These are phyloP conservation scores for Arctopsyche grandis DNA, from an alignment of 1,140 invertebrate genomes.

Conservation along the genomic window DNA sequence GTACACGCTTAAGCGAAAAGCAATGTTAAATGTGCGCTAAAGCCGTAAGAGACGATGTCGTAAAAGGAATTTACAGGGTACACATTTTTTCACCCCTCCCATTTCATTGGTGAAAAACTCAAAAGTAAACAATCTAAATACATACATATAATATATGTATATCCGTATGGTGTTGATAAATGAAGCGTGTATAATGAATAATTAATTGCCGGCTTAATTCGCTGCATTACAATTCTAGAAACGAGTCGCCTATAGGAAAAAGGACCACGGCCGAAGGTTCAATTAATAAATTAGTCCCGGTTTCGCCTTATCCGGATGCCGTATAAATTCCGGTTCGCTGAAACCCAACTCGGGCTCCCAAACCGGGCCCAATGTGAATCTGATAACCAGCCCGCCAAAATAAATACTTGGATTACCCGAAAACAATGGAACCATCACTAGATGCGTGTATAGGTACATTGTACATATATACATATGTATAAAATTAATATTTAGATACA, in stretches of 20 bases:
- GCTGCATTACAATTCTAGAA: background rate
- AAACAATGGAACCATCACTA: too few relatives aligned
- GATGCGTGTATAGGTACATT: background rate
- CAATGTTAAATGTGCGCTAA: too few relatives aligned
- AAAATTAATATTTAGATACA: background rate
- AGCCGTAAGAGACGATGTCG: too few relatives aligned
- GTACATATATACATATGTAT: background rate
- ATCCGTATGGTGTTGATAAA: background rate
- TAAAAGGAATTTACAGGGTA: too few relatives aligned
- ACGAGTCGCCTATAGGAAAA: background rate
- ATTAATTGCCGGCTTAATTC: background rate
- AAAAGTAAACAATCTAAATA: too few relatives aligned
- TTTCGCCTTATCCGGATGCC: conserved; percentile 1
- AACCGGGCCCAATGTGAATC: background rate
- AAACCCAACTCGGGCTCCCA: background rate
- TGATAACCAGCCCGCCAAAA: background rate
- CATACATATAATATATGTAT: too few relatives aligned
- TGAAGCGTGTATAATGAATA: background rate
- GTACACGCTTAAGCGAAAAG: too few relatives aligned
- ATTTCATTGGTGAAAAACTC: too few relatives aligned
- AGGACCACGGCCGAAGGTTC: background rate
- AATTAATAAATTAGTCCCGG: conserved; percentile 31
- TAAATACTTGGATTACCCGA: background rate
- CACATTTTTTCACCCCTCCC: background rate
- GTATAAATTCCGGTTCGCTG: conserved; percentile 22